These are phyloP conservation scores for Lepeophtheirus nordmannii DNA, from an alignment of 2,888 invertebrate species.

Conservation along the genomic window DNA sequence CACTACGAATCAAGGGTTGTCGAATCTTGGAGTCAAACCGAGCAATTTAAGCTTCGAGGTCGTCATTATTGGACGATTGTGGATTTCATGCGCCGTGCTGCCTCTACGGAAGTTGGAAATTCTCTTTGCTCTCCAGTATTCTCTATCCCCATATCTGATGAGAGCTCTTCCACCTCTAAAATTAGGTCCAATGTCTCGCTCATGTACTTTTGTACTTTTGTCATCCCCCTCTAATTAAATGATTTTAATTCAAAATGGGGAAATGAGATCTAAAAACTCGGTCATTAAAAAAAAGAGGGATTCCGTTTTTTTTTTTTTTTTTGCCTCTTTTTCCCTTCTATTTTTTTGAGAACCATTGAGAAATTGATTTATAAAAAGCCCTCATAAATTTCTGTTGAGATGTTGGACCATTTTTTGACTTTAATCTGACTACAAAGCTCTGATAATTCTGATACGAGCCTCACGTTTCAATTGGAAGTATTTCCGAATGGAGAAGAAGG, in stretches of 20 bases:
- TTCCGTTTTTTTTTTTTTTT: too few relatives aligned
- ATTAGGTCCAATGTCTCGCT: too few relatives aligned
- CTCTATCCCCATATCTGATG: slow-evolving; percentile 4
- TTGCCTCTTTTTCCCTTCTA: too few relatives aligned
- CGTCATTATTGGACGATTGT: slow-evolving; percentile 19
- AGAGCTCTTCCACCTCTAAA: not conserved
- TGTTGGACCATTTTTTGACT: too few relatives aligned
- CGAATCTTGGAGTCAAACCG: slow-evolving; percentile 21
- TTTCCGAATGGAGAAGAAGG: slow-evolving; percentile 24
- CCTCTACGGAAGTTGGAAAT: slow-evolving; percentile 19
- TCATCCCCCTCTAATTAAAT: too few relatives aligned
- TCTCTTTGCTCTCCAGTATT: slow-evolving; percentile 19
- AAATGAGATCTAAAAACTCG: too few relatives aligned
- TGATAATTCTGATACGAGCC: not conserved
- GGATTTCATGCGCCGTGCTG: slow-evolving; percentile 15
- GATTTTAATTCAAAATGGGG: too few relatives aligned
- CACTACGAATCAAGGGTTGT: not conserved
- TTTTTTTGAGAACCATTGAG: too few relatives aligned
- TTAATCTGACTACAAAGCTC: not conserved
- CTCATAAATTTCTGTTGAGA: too few relatives aligned
- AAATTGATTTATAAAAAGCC: too few relatives aligned
- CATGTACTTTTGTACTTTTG: too few relatives aligned
- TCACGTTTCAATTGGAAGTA: slow-evolving; percentile 18
- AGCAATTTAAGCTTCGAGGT: slow-evolving; percentile 15
- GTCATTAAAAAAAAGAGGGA: too few relatives aligned